Conservation (phyloP, 2,113 vertebrate genomes). For the Catharus fuscescens region DNA sequence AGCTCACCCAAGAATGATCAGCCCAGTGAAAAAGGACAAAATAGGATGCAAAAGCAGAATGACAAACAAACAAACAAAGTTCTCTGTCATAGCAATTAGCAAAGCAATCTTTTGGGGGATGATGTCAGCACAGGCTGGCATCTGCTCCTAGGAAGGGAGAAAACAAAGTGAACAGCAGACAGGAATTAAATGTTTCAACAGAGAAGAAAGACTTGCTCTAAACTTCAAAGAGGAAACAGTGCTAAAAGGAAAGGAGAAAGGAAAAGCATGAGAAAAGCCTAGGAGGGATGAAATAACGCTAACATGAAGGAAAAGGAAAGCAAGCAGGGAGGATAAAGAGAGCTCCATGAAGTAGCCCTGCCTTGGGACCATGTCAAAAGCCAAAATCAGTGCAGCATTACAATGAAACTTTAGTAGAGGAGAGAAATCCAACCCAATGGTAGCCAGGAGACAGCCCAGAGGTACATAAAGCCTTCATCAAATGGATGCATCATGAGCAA, state of each 20-base stretch:
- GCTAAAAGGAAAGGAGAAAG: background rate
- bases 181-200: background rate
- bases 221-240: background rate
- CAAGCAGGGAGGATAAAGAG: background rate
- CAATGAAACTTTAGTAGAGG: background rate
- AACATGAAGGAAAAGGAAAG: background rate
- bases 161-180: background rate
- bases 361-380: background rate
- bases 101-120: background rate
- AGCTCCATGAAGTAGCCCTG: background rate
- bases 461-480: background rate
- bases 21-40: background rate
- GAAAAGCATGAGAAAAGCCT: background rate
- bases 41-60: background rate
- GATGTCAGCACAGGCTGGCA: background rate
- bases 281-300: background rate
- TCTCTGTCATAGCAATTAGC: background rate
- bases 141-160: background rate
- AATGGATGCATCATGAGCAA: background rate
- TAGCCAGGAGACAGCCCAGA: background rate
- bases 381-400: background rate
- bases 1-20: background rate
- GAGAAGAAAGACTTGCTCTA: background rate
- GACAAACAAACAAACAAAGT: background rate
- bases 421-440: background rate